Percentiles rank a stretch among this genome's conserved stretches.
phyloP scores from a whole-genome alignment of 2,113 vertebrate species.

The Lophura nycthemera region DNA sequence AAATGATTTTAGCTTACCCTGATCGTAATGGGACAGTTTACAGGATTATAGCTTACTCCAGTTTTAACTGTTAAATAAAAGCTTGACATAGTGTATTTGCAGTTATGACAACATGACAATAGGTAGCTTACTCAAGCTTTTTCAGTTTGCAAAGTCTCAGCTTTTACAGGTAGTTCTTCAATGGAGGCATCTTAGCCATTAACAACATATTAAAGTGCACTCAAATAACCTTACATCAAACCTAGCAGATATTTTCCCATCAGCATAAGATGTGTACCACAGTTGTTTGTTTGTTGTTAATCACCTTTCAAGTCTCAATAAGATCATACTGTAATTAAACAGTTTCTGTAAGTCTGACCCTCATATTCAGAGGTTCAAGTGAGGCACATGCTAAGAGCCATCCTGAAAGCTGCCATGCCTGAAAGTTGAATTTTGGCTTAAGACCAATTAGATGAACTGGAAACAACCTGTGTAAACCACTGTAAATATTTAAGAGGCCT shows the following conservation, averaged over 20 bases:
- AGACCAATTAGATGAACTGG: not conserved
- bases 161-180: not conserved
- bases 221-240: not conserved
- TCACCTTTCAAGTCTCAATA: not conserved
- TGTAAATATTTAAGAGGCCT: not conserved
- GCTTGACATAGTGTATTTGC: not conserved
- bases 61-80: not conserved
- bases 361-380: not conserved
- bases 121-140: not conserved
- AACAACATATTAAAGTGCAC: not conserved
- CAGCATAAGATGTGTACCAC: not conserved
- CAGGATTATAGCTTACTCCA: not conserved
- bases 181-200: not conserved
- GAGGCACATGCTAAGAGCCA: not conserved
- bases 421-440: not conserved
- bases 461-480: not conserved
- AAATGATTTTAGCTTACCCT: not conserved
- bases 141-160: not conserved
- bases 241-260: not conserved
- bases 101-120: not conserved
- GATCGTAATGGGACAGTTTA: not conserved
- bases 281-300: not conserved
- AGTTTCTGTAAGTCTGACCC: not conserved
- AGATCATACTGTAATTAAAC: not conserved
- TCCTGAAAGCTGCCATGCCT: not conserved